phyloP scores from a whole-genome alignment of 2,113 vertebrate genomes.

The Cavia aperea region DNA sequence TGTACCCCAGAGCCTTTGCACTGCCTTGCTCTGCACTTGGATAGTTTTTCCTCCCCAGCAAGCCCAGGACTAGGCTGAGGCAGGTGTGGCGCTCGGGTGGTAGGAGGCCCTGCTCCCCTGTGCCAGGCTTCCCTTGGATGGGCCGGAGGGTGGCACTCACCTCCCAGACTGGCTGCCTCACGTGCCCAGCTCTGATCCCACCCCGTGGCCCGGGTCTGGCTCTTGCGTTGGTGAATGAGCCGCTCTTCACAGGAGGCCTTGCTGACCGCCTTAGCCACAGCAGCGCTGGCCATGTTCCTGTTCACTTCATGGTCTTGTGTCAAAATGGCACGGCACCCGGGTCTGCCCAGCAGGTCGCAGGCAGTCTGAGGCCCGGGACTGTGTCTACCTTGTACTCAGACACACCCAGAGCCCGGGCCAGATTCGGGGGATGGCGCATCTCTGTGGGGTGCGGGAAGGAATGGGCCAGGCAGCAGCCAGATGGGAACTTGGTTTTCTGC shows the following conservation, averaged over 20 bases:
- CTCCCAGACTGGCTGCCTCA: rapidly evolving
- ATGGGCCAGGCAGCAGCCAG: background rate
- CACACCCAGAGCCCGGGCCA: background rate
- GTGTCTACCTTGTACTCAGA: background rate
- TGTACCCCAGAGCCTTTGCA: background rate
- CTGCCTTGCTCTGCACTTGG: background rate
- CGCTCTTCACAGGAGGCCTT: background rate
- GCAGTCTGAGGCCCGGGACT: rapidly evolving
- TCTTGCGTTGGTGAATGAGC: background rate
- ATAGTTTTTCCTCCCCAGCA: background rate
- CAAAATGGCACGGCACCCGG: background rate
- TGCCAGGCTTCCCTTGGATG: background rate
- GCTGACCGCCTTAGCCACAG: rapidly evolving
- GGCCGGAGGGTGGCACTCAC: background rate
- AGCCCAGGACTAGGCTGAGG: background rate
- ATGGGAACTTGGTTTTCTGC: background rate
- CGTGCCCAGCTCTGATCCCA: rapidly evolving
- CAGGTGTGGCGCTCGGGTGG: rapidly evolving
- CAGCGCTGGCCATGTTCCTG: rapidly evolving
- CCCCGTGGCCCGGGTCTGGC: rapidly evolving
- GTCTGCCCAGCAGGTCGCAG: background rate
- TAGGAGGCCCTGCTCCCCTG: background rate
- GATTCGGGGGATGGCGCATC: background rate
- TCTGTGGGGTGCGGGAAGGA: background rate
- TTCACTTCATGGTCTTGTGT: background rate